Base-by-base conservation (phyloP, 1,140 invertebrate genomes). In the Leptinotarsa texana region DNA sequence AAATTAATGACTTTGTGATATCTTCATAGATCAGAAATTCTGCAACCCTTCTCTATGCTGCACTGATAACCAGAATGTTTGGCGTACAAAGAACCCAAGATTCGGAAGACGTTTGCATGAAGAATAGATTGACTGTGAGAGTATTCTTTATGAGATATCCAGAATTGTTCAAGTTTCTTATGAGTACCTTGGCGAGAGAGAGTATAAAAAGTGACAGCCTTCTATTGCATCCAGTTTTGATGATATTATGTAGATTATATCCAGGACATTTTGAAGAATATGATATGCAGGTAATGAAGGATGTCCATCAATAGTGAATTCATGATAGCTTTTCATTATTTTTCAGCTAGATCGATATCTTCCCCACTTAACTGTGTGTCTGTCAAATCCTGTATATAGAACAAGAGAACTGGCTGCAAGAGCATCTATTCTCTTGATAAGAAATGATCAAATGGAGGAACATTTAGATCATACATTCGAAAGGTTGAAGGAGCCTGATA, bases 101-200 rank as follows among this genome's bases (percentile, higher is more conserved):
- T 84, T 86, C 88, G n/a, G 90, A 94, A n/a, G 88, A 92, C 75
- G 84, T 93, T 27, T 90, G 89, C 65, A 88, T 90, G 18, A 91
- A 94, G 76, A 97, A 97, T 85, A 90, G 90, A 79, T 91, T 94
- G 89, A 91, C 92, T 0, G 90, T 90, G 3, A 87, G 90, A 71
- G 90, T 93, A 11, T 98, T 99, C 86, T 97, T 97, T 84, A 88
- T 93, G 76, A 90, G 91, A 42, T 96, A 94, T 88, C 94, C 96
- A 13, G 83, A 87, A 33, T 86, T 97, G 0, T 93, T 93, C 81
- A 88, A 92, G 48, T 96, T 94, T 83, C 90, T 98, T 75, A 84
- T 95, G 63, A 83, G 89, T 51, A 89, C 93, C 86, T 83, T 94
- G 2, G 80, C 84, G 61, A 88, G 89, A 27, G 87, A 88, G n/a